A percentile compares a stretch with the other conserved stretches of the same genome.
Conservation (phyloP, 2,113 vertebrate genomes). For the Dromiciops gliroides region DNA sequence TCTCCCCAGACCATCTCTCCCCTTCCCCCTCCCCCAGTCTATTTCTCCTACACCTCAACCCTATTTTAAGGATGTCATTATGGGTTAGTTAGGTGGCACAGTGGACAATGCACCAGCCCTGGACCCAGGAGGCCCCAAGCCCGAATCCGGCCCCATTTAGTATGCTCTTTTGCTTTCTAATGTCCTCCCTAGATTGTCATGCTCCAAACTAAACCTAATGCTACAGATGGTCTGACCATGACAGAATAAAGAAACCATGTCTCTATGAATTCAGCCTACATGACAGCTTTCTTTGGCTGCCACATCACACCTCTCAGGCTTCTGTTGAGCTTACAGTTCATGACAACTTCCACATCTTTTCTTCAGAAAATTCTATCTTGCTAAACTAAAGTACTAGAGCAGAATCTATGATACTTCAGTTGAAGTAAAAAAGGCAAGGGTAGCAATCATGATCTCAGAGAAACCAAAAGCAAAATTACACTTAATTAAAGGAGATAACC, state of each 20-base stretch:
- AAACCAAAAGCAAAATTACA: too few relatives aligned
- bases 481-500: neutral
- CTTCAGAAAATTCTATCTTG: neutral
- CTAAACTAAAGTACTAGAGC: neutral
- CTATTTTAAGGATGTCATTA: too few relatives aligned
- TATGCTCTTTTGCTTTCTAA: neutral
- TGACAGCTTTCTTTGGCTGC: neutral
- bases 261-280: neutral
- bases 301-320: neutral
- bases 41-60: too few relatives aligned
- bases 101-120: too few relatives aligned
- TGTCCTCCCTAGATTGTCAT: neutral
- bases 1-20: too few relatives aligned
- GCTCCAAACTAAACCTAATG: neutral
- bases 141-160: neutral
- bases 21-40: too few relatives aligned
- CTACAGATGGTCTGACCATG: neutral
- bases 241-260: neutral
- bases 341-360: neutral
- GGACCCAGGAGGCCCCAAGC: too few relatives aligned
- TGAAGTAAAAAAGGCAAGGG: too few relatives aligned
- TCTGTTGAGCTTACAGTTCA: neutral
- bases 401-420: too few relatives aligned
- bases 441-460: too few relatives aligned
- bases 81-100: too few relatives aligned